Base-by-base conservation (phyloP, 2,888 invertebrate species). In the Invenusta paracnida region DNA sequence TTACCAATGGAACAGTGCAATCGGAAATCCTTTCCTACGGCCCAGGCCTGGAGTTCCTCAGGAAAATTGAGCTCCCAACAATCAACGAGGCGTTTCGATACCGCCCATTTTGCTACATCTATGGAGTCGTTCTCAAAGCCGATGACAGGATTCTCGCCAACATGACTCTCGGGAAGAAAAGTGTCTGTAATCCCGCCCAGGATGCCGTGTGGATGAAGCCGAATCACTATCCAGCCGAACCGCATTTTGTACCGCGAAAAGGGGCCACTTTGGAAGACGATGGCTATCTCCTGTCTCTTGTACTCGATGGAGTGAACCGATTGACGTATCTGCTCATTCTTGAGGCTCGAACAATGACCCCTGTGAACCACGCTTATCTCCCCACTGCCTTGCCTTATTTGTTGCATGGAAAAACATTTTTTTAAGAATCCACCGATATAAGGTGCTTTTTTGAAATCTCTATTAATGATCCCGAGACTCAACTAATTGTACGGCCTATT, bases 341-440 rank as follows among this genome's bases (percentile, higher is more conserved):
- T 2, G 89, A 90, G 86, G 90, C 90, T 0, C 87, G 81, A 29
- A 89, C 88, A 2, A 88, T 91, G 88, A 87, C 87, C 13, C 66
- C 88, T 0, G 86, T 89, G 1, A 89, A 88, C 86, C 85, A 83
- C 25, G 89, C 89, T 0, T 87, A 88, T 67, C 85, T 90, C 17
- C 90, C 90, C 0, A 89, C 89, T 0, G 67, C 88, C 11, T 87
- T 91, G 17, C 90, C 91, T 1, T 90, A 89, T 83, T 89, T 89
- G 30, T 87, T 91, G 5, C 91, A 91, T 86, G 90, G 91, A 29
- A 83, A 83, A 11, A n/a, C n/a, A 17, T 83, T 83, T 79, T 79
- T 48, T 17, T 48, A 48, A 17, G 48, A n/a, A n/a, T n/a, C n/a
- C n/a, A n/a, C n/a, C n/a, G n/a, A n/a, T n/a, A n/a, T n/a, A n/a